Conservation (phyloP, 2,797 vertebrate genomes). For the Liasis olivaceus region DNA sequence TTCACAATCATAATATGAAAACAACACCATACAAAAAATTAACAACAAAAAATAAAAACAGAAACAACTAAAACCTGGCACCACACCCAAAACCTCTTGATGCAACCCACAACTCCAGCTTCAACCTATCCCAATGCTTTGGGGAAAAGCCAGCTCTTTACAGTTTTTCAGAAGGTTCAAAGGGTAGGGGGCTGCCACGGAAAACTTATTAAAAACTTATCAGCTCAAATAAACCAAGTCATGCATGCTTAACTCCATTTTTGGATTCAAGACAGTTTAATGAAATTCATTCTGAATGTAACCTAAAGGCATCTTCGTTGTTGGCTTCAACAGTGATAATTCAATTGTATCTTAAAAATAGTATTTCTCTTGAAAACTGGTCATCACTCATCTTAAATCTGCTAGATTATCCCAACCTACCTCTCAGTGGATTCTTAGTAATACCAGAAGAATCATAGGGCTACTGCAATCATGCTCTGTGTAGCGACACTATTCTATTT, state of each 20-base stretch:
- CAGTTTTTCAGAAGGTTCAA: background rate
- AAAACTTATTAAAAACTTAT: background rate
- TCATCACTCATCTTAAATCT: background rate
- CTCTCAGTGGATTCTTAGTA: background rate
- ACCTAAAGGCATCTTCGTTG: background rate
- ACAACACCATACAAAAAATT: background rate
- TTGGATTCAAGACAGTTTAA: background rate
- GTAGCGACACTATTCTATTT: too few species aligned
- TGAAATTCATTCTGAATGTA: background rate
- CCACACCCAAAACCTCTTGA: too few species aligned
- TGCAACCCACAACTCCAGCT: too few species aligned
- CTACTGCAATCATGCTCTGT: background rate
- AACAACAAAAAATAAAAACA: too few species aligned
- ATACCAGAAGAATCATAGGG: background rate
- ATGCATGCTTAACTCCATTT: background rate
- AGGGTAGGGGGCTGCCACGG: background rate
- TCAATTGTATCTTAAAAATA: background rate
- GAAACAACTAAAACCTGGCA: too few species aligned
- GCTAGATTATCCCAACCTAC: background rate
- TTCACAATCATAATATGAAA: background rate
- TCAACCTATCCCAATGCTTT: too few species aligned
- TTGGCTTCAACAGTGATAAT: background rate
- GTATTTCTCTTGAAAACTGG: background rate
- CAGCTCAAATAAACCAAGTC: background rate
- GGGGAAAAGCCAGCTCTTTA: too few species aligned